phyloP scores from a whole-genome alignment of 2,113 vertebrate species.

The Mormoops blainvillei region DNA sequence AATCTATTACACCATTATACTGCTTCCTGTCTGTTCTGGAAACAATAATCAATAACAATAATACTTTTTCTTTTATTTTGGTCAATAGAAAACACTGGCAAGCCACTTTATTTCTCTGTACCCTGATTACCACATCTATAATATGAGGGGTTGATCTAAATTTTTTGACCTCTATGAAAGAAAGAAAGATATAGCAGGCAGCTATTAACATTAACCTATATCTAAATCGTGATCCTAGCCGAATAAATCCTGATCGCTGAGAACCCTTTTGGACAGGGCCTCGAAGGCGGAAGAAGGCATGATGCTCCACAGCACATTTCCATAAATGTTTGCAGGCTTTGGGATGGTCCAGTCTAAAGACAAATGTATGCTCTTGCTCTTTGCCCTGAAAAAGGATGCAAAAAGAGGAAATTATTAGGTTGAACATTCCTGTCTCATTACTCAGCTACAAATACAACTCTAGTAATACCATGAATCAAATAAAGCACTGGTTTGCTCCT shows the following conservation, averaged over 20 bases:
- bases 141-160: not conserved
- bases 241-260: slow-evolving; percentile 90
- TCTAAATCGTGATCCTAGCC: slow-evolving; percentile 96
- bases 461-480: not conserved
- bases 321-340: slow-evolving; percentile 98
- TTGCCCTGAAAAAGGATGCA: slow-evolving; percentile 86
- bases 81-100: not conserved
- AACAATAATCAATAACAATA: slow-evolving; percentile 19
- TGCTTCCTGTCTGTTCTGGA: not conserved
- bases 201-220: slow-evolving; percentile 86
- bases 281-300: slow-evolving; percentile 96
- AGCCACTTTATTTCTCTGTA: not conserved
- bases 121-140: not conserved
- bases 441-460: not conserved
- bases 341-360: slow-evolving; percentile 96
- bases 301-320: slow-evolving; percentile 98
- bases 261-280: slow-evolving; percentile 93
- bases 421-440: not conserved
- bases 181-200: not conserved
- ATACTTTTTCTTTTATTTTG: not conserved
- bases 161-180: not conserved
- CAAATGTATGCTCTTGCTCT: slow-evolving; percentile 98
- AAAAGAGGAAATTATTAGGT: not conserved
- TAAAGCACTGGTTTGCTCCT: not conserved
- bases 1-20: not conserved